Conservation (phyloP, 2,113 vertebrate species). For the Phyllostomus hastatus region DNA sequence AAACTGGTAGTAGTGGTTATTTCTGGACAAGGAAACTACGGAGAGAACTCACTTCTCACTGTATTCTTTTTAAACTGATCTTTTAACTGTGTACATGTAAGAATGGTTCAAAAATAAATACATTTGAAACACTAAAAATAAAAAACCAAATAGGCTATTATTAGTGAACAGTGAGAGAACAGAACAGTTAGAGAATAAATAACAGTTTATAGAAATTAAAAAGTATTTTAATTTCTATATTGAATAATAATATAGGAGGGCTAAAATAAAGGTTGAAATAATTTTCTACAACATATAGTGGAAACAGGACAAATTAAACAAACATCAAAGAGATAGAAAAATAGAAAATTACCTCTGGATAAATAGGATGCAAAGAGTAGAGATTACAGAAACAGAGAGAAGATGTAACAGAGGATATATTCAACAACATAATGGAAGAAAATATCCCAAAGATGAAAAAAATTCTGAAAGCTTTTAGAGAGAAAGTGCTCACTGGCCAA, state of each 20-base stretch:
- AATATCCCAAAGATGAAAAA: neutral
- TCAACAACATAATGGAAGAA: neutral
- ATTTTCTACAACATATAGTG: neutral
- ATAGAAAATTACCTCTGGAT: neutral
- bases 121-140: neutral
- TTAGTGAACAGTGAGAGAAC: neutral
- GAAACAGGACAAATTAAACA: neutral
- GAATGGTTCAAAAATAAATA: neutral
- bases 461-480: neutral
- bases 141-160: neutral
- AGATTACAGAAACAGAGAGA: neutral
- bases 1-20: neutral
- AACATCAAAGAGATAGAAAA: neutral
- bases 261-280: neutral
- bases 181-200: neutral
- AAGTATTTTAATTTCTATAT: neutral
- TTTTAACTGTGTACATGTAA: neutral
- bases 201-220: neutral
- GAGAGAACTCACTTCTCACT: neutral
- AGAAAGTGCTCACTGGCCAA: neutral
- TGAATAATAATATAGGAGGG: neutral
- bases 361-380: neutral
- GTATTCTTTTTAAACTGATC: neutral
- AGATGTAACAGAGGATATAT: neutral
- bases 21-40: neutral